phyloP scores from a whole-genome alignment of 2,113 vertebrate species.

The Rhea pennata region DNA sequence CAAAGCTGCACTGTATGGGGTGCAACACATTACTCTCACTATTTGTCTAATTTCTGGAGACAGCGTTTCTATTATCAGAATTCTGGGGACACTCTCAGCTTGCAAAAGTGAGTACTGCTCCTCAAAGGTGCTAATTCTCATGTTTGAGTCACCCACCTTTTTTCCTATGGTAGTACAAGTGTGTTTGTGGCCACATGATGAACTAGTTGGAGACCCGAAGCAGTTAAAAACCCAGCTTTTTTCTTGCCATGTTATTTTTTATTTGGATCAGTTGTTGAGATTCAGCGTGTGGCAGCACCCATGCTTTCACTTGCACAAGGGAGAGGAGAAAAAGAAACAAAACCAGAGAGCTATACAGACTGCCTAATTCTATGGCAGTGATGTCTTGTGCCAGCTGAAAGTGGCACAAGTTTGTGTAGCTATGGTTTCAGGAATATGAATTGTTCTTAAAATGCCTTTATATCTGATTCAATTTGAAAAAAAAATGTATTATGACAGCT shows the following conservation, averaged over 20 bases:
- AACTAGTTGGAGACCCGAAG: background rate
- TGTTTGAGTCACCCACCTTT: background rate
- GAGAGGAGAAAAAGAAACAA: background rate
- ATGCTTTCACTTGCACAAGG: background rate
- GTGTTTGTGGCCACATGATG: accelerated
- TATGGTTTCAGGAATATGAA: background rate
- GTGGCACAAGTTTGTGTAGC: background rate
- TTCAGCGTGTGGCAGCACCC: background rate
- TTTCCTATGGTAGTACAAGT: background rate
- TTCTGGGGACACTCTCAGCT: background rate
- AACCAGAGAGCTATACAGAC: background rate
- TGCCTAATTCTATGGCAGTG: background rate
- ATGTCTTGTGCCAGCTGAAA: background rate
- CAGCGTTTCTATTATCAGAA: background rate
- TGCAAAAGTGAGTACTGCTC: background rate
- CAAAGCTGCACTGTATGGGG: accelerated
- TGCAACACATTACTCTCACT: background rate
- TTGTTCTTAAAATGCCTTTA: background rate
- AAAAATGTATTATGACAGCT: background rate
- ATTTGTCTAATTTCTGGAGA: background rate
- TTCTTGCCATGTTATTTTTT: background rate
- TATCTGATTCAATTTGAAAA: background rate
- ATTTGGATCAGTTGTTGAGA: background rate
- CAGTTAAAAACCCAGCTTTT: background rate
- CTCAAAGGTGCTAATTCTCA: background rate